Evolutionary conservation across 2,113 vertebrate species (phyloP).

Genomic region (Nibea albiflora): DNA sequence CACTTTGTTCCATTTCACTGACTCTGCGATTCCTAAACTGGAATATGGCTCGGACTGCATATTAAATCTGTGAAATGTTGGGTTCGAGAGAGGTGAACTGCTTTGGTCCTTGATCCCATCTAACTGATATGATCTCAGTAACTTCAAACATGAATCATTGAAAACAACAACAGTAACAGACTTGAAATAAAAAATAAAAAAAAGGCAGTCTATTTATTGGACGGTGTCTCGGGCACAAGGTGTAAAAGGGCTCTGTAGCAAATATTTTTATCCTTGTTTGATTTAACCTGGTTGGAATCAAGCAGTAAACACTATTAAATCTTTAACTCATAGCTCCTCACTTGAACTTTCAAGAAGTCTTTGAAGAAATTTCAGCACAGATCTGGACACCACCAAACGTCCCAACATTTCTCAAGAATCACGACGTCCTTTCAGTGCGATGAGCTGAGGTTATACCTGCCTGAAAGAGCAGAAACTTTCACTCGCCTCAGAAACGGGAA

Average conservation of each 20-base stretch:
- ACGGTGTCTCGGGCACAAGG: slow-evolving; percentile 1
- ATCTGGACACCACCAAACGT: slow-evolving; percentile 17
- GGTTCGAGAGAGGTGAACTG: slow-evolving; percentile 38
- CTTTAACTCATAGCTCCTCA: slow-evolving; percentile 5
- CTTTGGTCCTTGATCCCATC: slow-evolving; percentile 54
- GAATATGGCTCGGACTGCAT: slow-evolving; percentile 71
- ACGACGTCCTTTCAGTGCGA: slow-evolving; percentile 27
- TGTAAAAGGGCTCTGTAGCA: neutral
- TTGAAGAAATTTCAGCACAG: slow-evolving; percentile 11
- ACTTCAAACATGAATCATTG: slow-evolving; percentile 53
- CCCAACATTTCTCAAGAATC: slow-evolving; percentile 42
- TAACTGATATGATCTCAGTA: slow-evolving; percentile 63
- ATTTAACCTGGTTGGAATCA: slow-evolving; percentile 26
- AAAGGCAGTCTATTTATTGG: slow-evolving; percentile 2
- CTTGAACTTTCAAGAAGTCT: slow-evolving; percentile 45
- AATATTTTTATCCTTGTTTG: slow-evolving; percentile 25
- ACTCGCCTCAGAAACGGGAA: slow-evolving; percentile 55
- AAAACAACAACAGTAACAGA: slow-evolving; percentile 43
- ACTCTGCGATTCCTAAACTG: slow-evolving; percentile 77
- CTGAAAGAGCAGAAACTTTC: slow-evolving; percentile 61
- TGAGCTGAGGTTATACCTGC: slow-evolving; percentile 64
- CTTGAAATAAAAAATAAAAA: slow-evolving; percentile 21
- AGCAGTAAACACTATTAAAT: slow-evolving; percentile 31
- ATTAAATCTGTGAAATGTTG: slow-evolving; percentile 64
- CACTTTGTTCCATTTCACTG: slow-evolving; percentile 78